These are phyloP conservation scores for Ylistrum balloti DNA, from an alignment of 1,140 invertebrate genomes.

Conservation along the genomic window DNA sequence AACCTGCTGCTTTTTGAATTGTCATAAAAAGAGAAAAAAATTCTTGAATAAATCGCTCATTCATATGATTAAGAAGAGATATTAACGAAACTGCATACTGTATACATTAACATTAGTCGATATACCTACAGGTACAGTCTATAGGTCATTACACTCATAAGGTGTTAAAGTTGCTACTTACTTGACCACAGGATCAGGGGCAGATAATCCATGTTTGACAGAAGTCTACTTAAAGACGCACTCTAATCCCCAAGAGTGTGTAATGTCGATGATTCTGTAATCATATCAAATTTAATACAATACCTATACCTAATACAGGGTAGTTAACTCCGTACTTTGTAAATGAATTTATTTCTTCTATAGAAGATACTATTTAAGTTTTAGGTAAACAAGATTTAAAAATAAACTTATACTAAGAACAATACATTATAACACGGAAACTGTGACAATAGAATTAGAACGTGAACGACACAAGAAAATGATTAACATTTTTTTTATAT, in stretches of 20 bases:
- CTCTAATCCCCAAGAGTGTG: not conserved
- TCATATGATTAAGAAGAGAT: no score
- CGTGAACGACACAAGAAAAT: not conserved
- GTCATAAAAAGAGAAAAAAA: no score
- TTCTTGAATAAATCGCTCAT: no score
- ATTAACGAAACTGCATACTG: no score
- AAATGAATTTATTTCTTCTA: not conserved
- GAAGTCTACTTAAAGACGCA: not conserved
- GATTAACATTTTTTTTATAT: not conserved
- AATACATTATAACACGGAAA: not conserved
- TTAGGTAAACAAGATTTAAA: not conserved
- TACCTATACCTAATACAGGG: not conserved
- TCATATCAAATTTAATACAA: not conserved
- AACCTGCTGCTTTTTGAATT: no score
- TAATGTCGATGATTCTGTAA: conserved; percentile 34
- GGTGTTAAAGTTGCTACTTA: conserved; percentile 1
- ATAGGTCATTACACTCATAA: not conserved
- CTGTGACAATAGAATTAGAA: not conserved
- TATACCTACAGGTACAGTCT: not conserved
- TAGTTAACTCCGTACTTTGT: not conserved
- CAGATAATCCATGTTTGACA: not conserved
- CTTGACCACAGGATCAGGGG: not conserved
- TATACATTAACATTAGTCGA: not conserved
- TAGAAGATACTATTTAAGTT: not conserved
- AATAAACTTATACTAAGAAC: not conserved